Conservation (phyloP, 2,113 vertebrate genomes). For the Pseudorectes ferrugineus region DNA sequence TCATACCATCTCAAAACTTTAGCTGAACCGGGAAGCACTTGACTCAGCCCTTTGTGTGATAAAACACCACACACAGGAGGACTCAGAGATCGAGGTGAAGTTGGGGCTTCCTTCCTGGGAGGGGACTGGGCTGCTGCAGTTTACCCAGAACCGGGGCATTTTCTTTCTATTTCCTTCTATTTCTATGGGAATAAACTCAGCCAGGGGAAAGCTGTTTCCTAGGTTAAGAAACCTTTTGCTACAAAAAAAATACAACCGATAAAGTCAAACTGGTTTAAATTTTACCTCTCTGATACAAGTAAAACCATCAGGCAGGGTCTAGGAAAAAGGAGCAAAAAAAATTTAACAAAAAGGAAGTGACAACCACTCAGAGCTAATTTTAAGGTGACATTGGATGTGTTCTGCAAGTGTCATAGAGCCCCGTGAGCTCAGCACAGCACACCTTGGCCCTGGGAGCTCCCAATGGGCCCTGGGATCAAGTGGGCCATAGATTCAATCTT, state of each 20-base stretch:
- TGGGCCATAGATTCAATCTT: rapidly evolving
- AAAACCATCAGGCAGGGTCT: constrained; percentile 73
- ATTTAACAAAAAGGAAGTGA: constrained; percentile 5
- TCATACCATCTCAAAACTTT: not conserved
- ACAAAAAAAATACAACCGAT: not conserved
- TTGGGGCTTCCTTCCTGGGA: not conserved
- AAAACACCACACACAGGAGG: not conserved
- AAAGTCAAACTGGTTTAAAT: constrained; percentile 54
- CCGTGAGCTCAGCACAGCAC: not conserved
- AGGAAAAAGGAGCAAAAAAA: constrained; percentile 69
- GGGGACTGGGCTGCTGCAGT: not conserved
- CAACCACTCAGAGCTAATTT: not conserved
- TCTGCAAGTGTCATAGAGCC: not conserved
- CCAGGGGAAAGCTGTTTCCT: not conserved
- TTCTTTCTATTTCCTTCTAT: not conserved
- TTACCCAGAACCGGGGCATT: not conserved
- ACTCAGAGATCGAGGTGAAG: not conserved
- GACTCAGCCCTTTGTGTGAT: rapidly evolving
- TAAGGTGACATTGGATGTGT: not conserved
- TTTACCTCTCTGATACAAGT: constrained; percentile 75
- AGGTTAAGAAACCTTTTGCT: not conserved
- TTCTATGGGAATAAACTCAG: not conserved
- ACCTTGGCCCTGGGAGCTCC: not conserved
- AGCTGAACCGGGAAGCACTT: not conserved
- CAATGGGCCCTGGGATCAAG: not conserved